Evolutionary conservation across 2,113 vertebrate genomes (phyloP).

Genomic region (Kobus ellipsiprymnus): DNA sequence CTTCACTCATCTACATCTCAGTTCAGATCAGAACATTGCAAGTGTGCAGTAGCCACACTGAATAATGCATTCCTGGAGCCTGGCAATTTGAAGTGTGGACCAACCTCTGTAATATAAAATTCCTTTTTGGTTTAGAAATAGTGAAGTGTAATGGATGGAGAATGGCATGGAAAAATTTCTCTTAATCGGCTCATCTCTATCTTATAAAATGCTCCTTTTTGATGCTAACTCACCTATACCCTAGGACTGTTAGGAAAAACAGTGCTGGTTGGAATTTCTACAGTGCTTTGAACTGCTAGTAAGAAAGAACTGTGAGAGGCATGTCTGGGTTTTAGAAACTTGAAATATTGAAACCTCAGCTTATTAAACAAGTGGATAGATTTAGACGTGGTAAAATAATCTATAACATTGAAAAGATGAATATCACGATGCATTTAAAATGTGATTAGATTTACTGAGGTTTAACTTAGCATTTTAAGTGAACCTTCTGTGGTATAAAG

Average conservation of each 20-base stretch:
- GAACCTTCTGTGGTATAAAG: neutral
- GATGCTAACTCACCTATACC: neutral
- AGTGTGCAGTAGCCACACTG: neutral
- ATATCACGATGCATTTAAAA: neutral
- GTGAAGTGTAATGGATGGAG: neutral
- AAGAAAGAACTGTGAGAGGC: neutral
- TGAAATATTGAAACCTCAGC: constrained; percentile 4
- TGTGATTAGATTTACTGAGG: neutral
- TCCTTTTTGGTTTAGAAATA: neutral
- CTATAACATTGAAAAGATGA: neutral
- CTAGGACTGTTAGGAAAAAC: neutral
- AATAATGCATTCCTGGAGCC: neutral
- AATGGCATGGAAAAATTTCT: neutral
- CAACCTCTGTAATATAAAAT: neutral
- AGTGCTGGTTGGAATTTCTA: neutral
- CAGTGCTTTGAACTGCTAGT: neutral
- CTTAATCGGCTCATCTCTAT: neutral
- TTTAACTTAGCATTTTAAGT: neutral
- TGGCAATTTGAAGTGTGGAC: neutral
- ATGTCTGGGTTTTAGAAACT: neutral
- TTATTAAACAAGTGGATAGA: neutral
- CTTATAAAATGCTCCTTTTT: neutral
- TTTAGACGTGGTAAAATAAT: neutral
- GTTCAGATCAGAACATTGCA: neutral
- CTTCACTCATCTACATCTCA: neutral